Evolutionary conservation across 2,797 vertebrate genomes (phyloP).

Genomic region (Oryzias sinensis): DNA sequence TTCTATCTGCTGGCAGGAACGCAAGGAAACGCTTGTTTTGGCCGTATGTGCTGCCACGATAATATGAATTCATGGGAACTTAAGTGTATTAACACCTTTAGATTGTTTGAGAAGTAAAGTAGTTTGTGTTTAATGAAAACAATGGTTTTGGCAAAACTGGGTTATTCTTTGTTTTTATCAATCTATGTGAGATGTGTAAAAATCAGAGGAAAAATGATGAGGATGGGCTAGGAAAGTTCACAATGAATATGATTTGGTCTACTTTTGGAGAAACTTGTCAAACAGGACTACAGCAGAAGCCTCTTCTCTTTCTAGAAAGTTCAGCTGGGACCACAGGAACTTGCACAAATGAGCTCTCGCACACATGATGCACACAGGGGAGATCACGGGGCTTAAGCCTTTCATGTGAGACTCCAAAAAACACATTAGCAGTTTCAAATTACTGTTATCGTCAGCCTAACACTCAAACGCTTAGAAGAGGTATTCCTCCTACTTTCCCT

Average conservation of each 20-base stretch:
- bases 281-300: slow-evolving; percentile 48
- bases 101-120: background rate
- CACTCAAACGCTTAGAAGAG: slow-evolving; percentile 13
- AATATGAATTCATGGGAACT: background rate
- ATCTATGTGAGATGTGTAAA: too few species aligned
- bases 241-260: slow-evolving; percentile 46
- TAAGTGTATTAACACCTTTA: background rate
- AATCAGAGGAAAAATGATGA: too few species aligned
- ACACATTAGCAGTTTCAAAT: slow-evolving; percentile 8
- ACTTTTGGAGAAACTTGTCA: slow-evolving; percentile 60
- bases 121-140: too few species aligned
- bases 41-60: background rate
- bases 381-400: slow-evolving; percentile 3
- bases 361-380: slow-evolving; percentile 33
- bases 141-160: too few species aligned
- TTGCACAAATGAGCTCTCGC: slow-evolving; percentile 10
- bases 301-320: slow-evolving; percentile 54
- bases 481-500: slow-evolving; percentile 5
- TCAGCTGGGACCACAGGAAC: slow-evolving; percentile 53
- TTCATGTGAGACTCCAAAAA: slow-evolving; percentile 13
- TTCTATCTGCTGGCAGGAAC: slow-evolving; percentile 3
- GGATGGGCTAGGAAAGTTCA: slow-evolving; percentile 19
- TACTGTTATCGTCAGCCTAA: slow-evolving; percentile 9
- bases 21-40: background rate
- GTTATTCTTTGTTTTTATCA: too few species aligned